Evolutionary conservation across 2,113 vertebrate species (phyloP).

Genomic region (Pelecanus crispus): DNA sequence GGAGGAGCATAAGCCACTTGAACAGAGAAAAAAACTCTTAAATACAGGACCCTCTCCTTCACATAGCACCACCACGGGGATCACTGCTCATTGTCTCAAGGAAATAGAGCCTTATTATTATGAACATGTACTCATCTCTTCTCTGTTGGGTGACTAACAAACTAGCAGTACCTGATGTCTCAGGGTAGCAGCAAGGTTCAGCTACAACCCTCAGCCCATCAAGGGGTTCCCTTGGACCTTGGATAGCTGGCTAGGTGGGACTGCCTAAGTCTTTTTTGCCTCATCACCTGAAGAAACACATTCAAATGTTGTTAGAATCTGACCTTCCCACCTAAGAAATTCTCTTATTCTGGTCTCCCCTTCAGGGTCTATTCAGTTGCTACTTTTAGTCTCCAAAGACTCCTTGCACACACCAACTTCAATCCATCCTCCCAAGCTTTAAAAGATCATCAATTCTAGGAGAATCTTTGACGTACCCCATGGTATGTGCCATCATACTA

Average conservation of each 20-base stretch:
- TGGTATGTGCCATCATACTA: accelerated
- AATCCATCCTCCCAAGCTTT: neutral
- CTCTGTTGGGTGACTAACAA: neutral
- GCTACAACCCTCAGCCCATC: neutral
- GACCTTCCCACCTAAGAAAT: neutral
- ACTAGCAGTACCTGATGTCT: neutral
- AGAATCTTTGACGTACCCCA: neutral
- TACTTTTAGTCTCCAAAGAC: neutral
- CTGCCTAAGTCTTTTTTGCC: neutral
- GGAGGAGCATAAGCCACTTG: neutral
- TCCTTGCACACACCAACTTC: neutral
- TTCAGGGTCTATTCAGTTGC: neutral
- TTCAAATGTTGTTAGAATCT: neutral
- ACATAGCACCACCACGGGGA: neutral
- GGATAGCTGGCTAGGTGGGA: neutral
- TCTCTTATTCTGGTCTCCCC: neutral
- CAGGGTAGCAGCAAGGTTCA: neutral
- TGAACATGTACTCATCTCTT: neutral
- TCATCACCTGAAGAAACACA: neutral
- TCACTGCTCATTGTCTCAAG: neutral
- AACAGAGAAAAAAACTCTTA: neutral
- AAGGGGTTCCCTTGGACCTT: neutral
- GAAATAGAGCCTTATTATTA: neutral
- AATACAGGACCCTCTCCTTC: neutral
- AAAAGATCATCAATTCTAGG: neutral